Evolutionary conservation across 2,888 invertebrate species (phyloP), one percentile per base, ranked within the genome.

Genomic region (Operophtera brumata): DNA sequence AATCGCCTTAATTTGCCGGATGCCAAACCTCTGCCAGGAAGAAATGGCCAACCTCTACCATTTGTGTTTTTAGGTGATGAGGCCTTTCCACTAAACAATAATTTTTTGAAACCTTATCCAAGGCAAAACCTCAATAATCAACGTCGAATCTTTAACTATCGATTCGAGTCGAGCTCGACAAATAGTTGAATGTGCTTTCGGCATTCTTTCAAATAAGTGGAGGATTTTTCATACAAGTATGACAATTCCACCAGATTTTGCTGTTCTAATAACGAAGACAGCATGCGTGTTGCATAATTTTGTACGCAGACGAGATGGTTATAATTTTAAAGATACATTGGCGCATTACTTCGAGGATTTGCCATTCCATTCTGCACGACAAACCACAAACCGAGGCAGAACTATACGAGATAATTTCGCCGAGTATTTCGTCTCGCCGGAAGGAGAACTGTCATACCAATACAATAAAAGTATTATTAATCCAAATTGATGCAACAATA

Each of bases 381-480:
- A 55, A 34, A 59, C 60, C 12, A 60, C 62, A 10, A 61, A 60
- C 44, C 59, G 48, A 61, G 61, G 64, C 25, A 14, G 64, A 60
- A 54, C 13, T 25, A 61, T 63, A 54, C 52, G 66, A 61, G 62
- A 64, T 30, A 58, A 61, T 48, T 66, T 68, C 41, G 62, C 63
- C 34, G 59, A 64, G 53, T 64, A 67, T 43, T 68, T 65, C 41
- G 54, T 64, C 45, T 54, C 62, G 14, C 62, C 60, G 50, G 50
- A 46, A 47, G 64, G 63, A 26, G 62, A 62, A 65, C 13, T 62
- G 40, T 57, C 62, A 30, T 65, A 50, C 39, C 65, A 66, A 59
- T 67, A 66, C 50, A 65, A 47, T 41, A 47, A 60, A 14, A 63
- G 62, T 49, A 62, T 63, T 47, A 63, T 14, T 59, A 59, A 60